Base-by-base conservation (phyloP, 2,888 invertebrate species). In the Meliscaeva auricollis region DNA sequence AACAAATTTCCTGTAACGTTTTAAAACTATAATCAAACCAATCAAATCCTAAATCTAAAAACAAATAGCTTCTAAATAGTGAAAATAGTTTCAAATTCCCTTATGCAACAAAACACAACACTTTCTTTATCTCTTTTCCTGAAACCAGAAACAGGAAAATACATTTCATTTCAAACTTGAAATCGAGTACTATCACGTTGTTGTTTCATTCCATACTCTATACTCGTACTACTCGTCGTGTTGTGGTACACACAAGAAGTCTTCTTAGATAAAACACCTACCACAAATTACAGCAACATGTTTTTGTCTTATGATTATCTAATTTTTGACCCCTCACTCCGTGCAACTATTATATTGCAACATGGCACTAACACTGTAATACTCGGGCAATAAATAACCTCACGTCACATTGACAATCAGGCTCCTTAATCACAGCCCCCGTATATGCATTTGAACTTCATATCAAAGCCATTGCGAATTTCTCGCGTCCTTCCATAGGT, bases 361-460 rank as follows among this genome's bases (percentile, higher is more conserved):
- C 66, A 66, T 66, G 26, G 48, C 20, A 66, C 64, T 32, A 30
- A 66, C 48, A 48, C 30, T 50, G 48, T 26, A 62, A 56, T 26
- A 26, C 62, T 69, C 50, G 56, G 50, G 74, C 58, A 78, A 74
- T 76, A 84, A 84, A 84, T 84, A 79, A 84, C 70, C 46, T 84
- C 54, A 72, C n/a, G 75, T 72, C 54, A 72, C 22, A 66, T 72
- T 84, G 84, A 76, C 79, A 84, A 70, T 70, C 83, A 66, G 52
- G 50, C 84, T 79, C 75, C 66, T 72, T 79, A 84, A 72, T 79
- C 79, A 60, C 79, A 62, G 66, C 70, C 52, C 56, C 64, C 74
- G 17, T 50, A n/a, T n/a, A 22, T 35, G n/a, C 58, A 70, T 70
- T 75, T 84, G 75, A 79, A 76, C 84, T 84, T 79, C 75, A 26